Evolutionary conservation across 1,140 invertebrate genomes (phyloP).

Genomic region (Carcinoscorpius rotundicauda): DNA sequence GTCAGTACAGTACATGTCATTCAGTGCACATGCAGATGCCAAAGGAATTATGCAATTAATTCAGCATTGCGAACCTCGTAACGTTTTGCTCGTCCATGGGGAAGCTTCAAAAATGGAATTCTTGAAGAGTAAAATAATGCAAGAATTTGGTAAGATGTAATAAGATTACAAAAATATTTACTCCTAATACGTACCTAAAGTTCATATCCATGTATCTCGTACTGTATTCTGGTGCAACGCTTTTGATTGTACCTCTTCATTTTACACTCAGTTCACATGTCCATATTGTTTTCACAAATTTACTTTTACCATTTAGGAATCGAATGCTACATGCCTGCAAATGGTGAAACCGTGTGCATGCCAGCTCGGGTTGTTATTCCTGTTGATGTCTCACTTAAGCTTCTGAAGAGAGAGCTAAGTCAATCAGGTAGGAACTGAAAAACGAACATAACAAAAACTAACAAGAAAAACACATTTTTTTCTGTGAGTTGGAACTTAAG

Average conservation of each 20-base stretch:
- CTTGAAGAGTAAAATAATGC: conserved; percentile 79
- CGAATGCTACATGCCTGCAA: conserved; percentile 89
- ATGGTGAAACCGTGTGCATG: conserved; percentile 86
- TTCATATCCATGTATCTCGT: too few species aligned
- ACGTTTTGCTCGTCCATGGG: conserved; percentile 94
- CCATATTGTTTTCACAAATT: neutral
- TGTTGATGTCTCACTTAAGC: conserved; percentile 71
- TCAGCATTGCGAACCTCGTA: conserved; percentile 91
- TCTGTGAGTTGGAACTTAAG: too few species aligned
- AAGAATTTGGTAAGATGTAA: conserved; percentile 40
- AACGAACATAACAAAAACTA: neutral
- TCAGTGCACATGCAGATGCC: conserved; percentile 98
- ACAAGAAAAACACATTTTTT: too few species aligned
- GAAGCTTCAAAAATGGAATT: conserved; percentile 82
- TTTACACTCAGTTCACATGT: neutral
- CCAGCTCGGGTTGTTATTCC: conserved; percentile 73
- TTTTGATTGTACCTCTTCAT: neutral
- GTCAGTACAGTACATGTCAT: conserved; percentile 98
- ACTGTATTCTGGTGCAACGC: neutral
- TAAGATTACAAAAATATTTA: too few species aligned
- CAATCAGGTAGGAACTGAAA: conserved; percentile 8
- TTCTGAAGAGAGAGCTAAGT: conserved; percentile 44
- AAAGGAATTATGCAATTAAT: conserved; percentile 98
- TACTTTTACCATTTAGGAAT: conserved; percentile 37
- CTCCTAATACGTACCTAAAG: too few species aligned